Percentiles rank a stretch among this genome's conserved stretches.
Evolutionary conservation across 1,140 invertebrate species (phyloP).

Genomic region (Venturia canescens): DNA sequence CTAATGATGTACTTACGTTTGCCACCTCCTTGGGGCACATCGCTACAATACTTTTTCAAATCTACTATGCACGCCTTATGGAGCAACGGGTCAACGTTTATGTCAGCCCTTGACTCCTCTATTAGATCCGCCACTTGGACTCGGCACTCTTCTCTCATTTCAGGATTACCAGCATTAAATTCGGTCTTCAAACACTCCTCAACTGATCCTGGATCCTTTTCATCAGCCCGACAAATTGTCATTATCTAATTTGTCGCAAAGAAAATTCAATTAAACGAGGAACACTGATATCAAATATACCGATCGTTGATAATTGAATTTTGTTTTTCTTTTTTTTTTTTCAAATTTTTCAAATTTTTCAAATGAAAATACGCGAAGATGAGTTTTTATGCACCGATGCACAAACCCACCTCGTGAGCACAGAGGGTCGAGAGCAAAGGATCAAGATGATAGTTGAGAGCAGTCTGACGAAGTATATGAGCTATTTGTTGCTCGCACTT

Average conservation of each 20-base stretch:
- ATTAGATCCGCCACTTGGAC: slow-evolving; percentile 90
- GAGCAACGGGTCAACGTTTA: slow-evolving; percentile 88
- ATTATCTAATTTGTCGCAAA: slow-evolving; percentile 67
- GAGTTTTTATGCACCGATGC: no score
- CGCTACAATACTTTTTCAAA: slow-evolving; percentile 89
- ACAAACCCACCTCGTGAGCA: slow-evolving; percentile 71
- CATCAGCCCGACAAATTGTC: slow-evolving; percentile 74
- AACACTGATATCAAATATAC: not conserved
- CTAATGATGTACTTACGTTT: slow-evolving; percentile 81
- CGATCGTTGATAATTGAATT: not conserved
- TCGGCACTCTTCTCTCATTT: slow-evolving; percentile 84
- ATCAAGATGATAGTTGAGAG: slow-evolving; percentile 91
- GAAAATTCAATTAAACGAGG: slow-evolving; percentile 44
- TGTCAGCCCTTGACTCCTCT: slow-evolving; percentile 88
- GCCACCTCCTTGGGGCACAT: slow-evolving; percentile 90
- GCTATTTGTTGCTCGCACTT: slow-evolving; percentile 90
- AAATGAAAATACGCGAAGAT: no score
- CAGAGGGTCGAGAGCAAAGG: slow-evolving; percentile 89
- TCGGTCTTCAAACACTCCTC: slow-evolving; percentile 92
- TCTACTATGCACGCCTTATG: slow-evolving; percentile 88
- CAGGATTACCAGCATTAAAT: slow-evolving; percentile 83
- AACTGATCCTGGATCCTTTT: slow-evolving; percentile 77
- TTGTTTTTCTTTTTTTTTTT: no score
- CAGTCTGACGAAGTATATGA: slow-evolving; percentile 89
- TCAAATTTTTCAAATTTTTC: not conserved